Conservation (phyloP, 2,113 vertebrate genomes). For the Callipepla californica region DNA sequence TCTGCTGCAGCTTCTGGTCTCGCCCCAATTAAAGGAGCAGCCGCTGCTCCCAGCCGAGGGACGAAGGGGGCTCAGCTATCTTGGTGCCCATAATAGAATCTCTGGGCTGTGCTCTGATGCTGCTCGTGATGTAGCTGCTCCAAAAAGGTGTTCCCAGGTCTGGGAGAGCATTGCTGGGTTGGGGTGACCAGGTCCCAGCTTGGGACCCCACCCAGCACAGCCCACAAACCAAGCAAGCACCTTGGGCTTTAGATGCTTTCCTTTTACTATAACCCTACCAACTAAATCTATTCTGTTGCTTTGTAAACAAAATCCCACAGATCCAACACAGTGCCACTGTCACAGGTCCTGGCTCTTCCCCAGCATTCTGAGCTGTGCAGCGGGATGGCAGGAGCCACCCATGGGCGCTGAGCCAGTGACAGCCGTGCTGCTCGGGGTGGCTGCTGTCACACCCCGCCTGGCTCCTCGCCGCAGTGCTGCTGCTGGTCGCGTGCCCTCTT, state of each 20-base stretch:
- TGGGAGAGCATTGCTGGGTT: background rate
- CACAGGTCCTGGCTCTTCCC: rapidly evolving
- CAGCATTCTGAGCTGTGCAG: rapidly evolving
- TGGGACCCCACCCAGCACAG: background rate
- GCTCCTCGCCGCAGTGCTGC: rapidly evolving
- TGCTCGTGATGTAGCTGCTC: background rate
- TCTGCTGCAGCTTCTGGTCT: background rate
- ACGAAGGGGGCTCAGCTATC: background rate
- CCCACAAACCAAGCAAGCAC: background rate
- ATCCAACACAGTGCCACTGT: background rate
- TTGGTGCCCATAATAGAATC: background rate
- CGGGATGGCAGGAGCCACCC: rapidly evolving
- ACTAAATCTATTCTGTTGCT: background rate
- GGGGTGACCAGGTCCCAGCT: background rate
- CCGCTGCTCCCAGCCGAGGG: rapidly evolving
- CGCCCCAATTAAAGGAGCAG: background rate
- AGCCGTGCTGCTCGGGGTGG: background rate
- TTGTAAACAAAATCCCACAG: background rate
- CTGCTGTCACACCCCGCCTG: rapidly evolving
- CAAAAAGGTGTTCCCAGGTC: rapidly evolving
- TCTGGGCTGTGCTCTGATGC: background rate
- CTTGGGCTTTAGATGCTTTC: rapidly evolving
- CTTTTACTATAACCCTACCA: background rate
- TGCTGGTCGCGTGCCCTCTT: too few species aligned
- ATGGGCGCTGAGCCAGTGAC: rapidly evolving